Evolutionary conservation across 2,888 invertebrate genomes (phyloP).

Genomic region (Rapana venosa): DNA sequence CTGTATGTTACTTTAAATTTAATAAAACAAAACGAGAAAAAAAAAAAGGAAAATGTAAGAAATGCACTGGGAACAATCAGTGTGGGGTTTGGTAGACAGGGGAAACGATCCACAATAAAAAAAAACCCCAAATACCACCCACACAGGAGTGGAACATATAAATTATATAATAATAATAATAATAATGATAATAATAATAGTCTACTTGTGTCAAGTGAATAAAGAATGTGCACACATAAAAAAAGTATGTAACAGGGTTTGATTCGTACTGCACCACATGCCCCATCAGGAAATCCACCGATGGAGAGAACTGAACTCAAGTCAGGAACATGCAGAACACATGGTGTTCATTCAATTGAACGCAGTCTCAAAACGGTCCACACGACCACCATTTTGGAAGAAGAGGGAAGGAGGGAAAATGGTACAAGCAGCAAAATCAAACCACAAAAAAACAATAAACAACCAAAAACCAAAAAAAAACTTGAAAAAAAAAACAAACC

Average conservation of each 20-base stretch:
- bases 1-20: too few relatives aligned
- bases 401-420: not conserved
- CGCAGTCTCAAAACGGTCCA: not conserved
- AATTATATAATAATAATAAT: too few relatives aligned
- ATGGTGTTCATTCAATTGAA: not conserved
- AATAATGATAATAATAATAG: too few relatives aligned
- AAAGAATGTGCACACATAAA: not conserved
- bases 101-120: not conserved
- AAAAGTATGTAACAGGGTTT: not conserved
- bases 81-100: too few relatives aligned
- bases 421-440: not conserved
- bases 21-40: too few relatives aligned
- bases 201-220: not conserved
- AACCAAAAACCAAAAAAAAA: not conserved
- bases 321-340: constrained; percentile 5
- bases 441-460: not conserved
- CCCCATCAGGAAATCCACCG: not conserved
- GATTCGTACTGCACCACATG: constrained; percentile 3
- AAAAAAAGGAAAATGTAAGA: too few relatives aligned
- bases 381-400: not conserved
- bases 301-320: not conserved
- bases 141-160: constrained; percentile 2
- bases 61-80: too few relatives aligned
- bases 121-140: not conserved
- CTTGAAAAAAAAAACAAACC: not conserved